Conservation (phyloP, 1,140 invertebrate genomes). For the Drosophila biarmipes region DNA sequence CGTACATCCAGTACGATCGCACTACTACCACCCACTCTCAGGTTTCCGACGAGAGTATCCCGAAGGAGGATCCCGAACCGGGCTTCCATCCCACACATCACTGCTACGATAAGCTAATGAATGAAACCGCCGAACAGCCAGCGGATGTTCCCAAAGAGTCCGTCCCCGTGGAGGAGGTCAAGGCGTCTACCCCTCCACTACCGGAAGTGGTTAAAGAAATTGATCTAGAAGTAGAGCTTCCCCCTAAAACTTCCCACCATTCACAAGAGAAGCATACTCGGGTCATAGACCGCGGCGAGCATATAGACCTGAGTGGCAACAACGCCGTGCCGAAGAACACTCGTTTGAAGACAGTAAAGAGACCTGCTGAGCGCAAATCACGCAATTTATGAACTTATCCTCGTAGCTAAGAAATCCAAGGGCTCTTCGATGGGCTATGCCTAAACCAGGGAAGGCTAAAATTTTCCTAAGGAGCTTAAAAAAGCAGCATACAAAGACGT, state of each 20-base stretch:
- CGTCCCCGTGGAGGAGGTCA: neutral
- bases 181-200: neutral
- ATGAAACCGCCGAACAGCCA: no score
- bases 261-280: neutral
- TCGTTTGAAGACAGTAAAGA: neutral
- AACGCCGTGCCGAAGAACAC: no score
- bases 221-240: neutral
- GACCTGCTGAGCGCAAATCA: neutral
- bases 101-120: slow-evolving; percentile 1
- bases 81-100: slow-evolving; percentile 11
- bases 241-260: neutral
- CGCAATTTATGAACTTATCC: neutral
- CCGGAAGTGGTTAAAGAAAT: neutral
- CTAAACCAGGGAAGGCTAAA: neutral
- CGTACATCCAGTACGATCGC: neutral
- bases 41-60: slow-evolving; percentile 1
- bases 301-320: neutral
- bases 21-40: neutral
- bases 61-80: slow-evolving; percentile 20
- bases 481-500: no score
- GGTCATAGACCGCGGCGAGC: neutral
- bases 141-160: neutral
- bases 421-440: neutral
- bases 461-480: no score
- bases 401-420: no score